Conservation (phyloP, 2,113 vertebrate species). For the Riparia riparia region DNA sequence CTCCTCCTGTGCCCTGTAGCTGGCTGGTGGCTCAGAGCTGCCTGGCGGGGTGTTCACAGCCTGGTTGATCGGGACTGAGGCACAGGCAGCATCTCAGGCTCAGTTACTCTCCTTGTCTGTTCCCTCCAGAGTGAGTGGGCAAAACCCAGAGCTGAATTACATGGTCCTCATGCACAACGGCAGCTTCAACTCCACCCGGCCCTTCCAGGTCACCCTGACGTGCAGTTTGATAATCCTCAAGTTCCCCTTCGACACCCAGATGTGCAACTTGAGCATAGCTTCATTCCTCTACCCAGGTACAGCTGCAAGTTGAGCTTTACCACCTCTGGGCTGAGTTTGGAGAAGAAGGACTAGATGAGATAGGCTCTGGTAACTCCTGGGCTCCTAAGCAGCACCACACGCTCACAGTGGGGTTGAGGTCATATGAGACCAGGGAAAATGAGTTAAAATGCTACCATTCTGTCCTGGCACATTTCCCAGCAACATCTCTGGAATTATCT, state of each 20-base stretch:
- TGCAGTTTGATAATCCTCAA: conserved; percentile 62
- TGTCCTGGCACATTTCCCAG: background rate
- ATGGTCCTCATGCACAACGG: background rate
- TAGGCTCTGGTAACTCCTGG: background rate
- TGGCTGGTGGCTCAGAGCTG: background rate
- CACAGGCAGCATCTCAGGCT: background rate
- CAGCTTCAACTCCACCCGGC: background rate
- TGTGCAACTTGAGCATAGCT: conserved; percentile 1
- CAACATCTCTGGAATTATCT: background rate
- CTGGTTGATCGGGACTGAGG: background rate
- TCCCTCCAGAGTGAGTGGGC: conserved; percentile 32
- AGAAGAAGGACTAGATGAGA: background rate
- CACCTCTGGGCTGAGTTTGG: background rate
- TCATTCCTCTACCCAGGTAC: conserved; percentile 43
- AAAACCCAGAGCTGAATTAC: background rate
- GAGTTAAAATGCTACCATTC: background rate
- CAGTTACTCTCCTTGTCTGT: background rate
- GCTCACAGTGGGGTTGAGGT: background rate
- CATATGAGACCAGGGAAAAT: background rate
- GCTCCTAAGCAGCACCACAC: background rate
- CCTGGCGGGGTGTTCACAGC: background rate
- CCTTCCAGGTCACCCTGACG: conserved; percentile 36
- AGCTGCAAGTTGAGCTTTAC: background rate
- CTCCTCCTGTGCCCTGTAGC: background rate
- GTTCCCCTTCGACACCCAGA: conserved; percentile 73